A percentile compares a stretch with the other conserved stretches of the same genome.
These are phyloP conservation scores for Musca domestica DNA, from an alignment of 1,140 invertebrate genomes.

Conservation along the genomic window DNA sequence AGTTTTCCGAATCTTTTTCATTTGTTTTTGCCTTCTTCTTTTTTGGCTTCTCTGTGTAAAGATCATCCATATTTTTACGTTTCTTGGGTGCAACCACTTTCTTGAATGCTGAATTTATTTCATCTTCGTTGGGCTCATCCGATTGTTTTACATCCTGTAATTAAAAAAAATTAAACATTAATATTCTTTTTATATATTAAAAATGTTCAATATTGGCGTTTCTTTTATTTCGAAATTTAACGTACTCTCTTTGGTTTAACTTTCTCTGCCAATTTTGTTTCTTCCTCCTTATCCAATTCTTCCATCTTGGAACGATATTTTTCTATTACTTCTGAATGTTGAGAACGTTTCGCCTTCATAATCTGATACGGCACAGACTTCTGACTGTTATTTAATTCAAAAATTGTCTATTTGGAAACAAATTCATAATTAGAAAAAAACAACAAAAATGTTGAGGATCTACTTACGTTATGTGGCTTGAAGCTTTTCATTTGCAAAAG, in stretches of 20 bases:
- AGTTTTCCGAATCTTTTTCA: constrained; percentile 72
- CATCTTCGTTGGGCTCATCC: constrained; percentile 39
- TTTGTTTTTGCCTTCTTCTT: constrained; percentile 57
- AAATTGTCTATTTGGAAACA: constrained; percentile 75
- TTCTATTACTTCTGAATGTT: constrained; percentile 64
- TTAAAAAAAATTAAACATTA: too few species aligned
- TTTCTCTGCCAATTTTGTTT: constrained; percentile 35
- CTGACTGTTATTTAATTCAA: constrained; percentile 83
- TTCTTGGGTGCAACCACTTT: constrained; percentile 62
- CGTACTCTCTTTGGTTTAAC: constrained; percentile 28
- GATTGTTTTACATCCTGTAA: too few species aligned
- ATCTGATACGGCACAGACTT: constrained; percentile 70
- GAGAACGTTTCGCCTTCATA: constrained; percentile 70
- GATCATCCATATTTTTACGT: constrained; percentile 57
- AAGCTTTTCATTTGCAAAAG: constrained; percentile 80
- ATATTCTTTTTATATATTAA: too few species aligned
- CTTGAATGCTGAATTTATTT: constrained; percentile 50
- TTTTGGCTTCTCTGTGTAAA: constrained; percentile 57
- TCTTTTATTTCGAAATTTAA: too few species aligned
- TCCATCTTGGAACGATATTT: constrained; percentile 51
- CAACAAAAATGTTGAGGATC: background rate
- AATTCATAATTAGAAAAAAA: constrained; percentile 35
- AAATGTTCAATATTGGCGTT: too few species aligned
- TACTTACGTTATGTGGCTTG: constrained; percentile 75
- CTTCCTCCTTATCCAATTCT: constrained; percentile 45